phyloP scores from a whole-genome alignment of 1,140 invertebrate genomes.

The Penaeus japonicus region DNA sequence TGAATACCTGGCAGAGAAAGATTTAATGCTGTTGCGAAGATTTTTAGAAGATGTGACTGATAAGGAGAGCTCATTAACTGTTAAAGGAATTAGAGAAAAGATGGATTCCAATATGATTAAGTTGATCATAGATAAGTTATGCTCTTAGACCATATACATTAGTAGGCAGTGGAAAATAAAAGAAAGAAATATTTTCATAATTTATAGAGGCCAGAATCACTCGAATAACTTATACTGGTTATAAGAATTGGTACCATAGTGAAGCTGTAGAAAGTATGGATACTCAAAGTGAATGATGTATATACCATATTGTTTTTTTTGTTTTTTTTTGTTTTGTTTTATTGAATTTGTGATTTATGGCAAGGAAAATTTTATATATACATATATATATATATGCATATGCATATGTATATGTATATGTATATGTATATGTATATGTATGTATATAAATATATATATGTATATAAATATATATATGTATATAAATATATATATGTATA shows the following conservation, averaged over 20 bases:
- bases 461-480: not conserved
- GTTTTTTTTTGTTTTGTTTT: too few species aligned
- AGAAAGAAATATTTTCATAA: not conserved
- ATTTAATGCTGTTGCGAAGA: slow-evolving; percentile 38
- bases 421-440: not conserved
- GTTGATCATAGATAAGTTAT: slow-evolving; percentile 41
- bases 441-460: not conserved
- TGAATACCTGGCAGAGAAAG: slow-evolving; percentile 10
- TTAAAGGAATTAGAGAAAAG: slow-evolving; percentile 40
- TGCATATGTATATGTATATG: not conserved
- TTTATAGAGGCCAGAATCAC: not conserved
- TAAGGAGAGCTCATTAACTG: slow-evolving; percentile 16
- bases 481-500: not conserved
- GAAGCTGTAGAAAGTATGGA: too few species aligned
- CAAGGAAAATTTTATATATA: not conserved
- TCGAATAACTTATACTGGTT: too few species aligned
- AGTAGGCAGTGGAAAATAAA: not conserved
- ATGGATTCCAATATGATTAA: slow-evolving; percentile 45
- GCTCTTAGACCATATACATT: slow-evolving; percentile 19
- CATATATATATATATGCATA: not conserved
- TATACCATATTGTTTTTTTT: too few species aligned
- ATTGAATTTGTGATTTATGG: too few species aligned
- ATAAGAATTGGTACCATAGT: too few species aligned
- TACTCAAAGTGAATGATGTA: too few species aligned
- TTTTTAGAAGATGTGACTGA: slow-evolving; percentile 47